A percentile compares a stretch with the other conserved stretches of the same genome.
Evolutionary conservation across 2,888 invertebrate genomes (phyloP).

Genomic region (Coleophora flavipennella): DNA sequence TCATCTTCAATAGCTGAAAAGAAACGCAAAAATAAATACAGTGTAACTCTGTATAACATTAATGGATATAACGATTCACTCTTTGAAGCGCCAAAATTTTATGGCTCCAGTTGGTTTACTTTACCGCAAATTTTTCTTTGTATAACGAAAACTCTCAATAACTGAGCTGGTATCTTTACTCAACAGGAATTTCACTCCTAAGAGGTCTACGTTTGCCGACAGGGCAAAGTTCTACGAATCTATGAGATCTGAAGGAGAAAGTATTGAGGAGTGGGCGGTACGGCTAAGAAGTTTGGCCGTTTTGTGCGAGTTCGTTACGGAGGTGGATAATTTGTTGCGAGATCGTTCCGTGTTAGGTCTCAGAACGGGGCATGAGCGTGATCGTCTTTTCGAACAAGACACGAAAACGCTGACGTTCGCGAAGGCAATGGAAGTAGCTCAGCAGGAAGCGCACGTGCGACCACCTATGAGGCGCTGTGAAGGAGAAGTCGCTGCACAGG

Average conservation of each 20-base stretch:
- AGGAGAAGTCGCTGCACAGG: not conserved
- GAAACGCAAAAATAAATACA: slow-evolving; percentile 2
- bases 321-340: not conserved
- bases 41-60: too few relatives aligned
- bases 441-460: not conserved
- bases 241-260: too few relatives aligned
- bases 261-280: not conserved
- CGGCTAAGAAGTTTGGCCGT: not conserved
- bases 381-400: slow-evolving; percentile 5
- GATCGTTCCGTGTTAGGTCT: not conserved
- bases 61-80: too few relatives aligned
- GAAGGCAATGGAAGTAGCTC: slow-evolving; percentile 6
- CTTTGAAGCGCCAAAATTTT: too few relatives aligned
- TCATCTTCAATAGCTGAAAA: slow-evolving; percentile 91
- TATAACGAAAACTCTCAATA: too few relatives aligned
- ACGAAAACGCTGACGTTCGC: slow-evolving; percentile 2
- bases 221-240: not conserved
- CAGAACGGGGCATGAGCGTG: slow-evolving; percentile 6
- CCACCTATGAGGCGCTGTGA: not conserved
- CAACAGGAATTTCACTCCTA: too few relatives aligned
- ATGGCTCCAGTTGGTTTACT: too few relatives aligned
- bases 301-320: not conserved
- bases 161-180: too few relatives aligned
- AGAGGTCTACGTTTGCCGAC: too few relatives aligned
- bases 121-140: too few relatives aligned